phyloP scores from a whole-genome alignment of 1,140 invertebrate species.

The Temnothorax longispinosus region DNA sequence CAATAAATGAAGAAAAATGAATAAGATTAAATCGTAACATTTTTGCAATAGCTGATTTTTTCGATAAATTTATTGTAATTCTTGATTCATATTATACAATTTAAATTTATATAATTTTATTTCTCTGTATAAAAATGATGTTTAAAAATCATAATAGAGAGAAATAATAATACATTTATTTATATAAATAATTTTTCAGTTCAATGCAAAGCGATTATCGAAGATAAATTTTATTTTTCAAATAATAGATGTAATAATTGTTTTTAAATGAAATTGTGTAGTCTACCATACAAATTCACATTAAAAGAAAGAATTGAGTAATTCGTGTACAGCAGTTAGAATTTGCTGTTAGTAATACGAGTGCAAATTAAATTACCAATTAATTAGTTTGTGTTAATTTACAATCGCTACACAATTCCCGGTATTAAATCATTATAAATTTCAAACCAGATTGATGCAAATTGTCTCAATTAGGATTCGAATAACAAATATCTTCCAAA shows the following conservation, averaged over 20 bases:
- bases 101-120: neutral
- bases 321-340: neutral
- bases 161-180: neutral
- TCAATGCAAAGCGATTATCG: neutral
- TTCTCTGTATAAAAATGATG: neutral
- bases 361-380: neutral
- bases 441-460: neutral
- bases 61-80: neutral
- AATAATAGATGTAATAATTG: neutral
- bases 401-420: neutral
- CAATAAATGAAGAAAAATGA: neutral
- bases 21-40: neutral
- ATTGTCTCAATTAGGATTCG: neutral
- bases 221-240: neutral
- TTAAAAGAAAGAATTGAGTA: neutral
- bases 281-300: neutral
- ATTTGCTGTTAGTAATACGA: neutral
- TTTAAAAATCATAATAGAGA: neutral
- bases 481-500: neutral
- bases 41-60: neutral
- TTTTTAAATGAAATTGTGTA: neutral
- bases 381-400: neutral
- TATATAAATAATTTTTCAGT: neutral
- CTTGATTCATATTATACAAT: neutral
- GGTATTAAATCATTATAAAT: neutral